Conservation (phyloP, 2,888 invertebrate species). For the Pseudococcus jackbeardsleyi region DNA sequence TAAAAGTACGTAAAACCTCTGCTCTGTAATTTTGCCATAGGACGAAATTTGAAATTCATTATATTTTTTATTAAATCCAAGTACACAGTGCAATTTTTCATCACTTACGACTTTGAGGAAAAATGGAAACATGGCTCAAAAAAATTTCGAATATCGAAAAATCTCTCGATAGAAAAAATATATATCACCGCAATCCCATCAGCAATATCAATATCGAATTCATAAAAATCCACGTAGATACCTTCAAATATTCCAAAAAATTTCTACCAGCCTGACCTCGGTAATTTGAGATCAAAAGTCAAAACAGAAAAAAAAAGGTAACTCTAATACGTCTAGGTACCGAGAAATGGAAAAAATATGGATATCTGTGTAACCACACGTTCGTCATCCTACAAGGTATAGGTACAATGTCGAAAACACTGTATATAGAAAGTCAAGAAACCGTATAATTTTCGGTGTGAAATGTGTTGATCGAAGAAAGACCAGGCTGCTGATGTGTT, state of each 20-base stretch:
- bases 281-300: slow-evolving; percentile 3
- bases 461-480: slow-evolving; percentile 31
- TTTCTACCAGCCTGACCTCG: neutral
- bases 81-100: no score
- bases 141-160: no score
- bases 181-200: no score
- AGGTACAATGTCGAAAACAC: slow-evolving; percentile 10
- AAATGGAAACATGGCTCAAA: no score
- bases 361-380: neutral
- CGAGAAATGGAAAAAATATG: neutral
- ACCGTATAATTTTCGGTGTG: slow-evolving; percentile 44
- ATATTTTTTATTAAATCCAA: no score
- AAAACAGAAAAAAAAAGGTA: neutral
- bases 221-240: neutral
- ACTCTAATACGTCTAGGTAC: neutral
- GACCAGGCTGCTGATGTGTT: slow-evolving; percentile 6
- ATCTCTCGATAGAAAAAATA: no score
- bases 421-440: slow-evolving; percentile 22
- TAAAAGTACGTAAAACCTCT: no score
- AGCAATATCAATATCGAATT: no score
- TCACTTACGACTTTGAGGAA: no score
- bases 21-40: no score
- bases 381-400: neutral
- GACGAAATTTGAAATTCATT: no score
- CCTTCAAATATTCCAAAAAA: neutral